Conservation (phyloP, 2,113 vertebrate species). For the Rhadina sibilatrix region DNA sequence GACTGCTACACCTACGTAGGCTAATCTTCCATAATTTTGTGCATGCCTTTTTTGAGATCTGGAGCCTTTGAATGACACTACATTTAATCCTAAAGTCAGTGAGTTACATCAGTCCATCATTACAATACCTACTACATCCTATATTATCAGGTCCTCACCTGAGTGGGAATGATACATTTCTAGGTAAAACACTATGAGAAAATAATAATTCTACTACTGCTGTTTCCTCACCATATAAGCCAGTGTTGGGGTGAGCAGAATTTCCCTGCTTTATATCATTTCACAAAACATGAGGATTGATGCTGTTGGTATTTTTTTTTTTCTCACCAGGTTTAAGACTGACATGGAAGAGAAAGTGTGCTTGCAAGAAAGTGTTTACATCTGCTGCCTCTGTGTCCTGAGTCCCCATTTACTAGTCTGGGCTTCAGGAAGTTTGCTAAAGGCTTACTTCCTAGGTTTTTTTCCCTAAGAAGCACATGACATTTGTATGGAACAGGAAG, state of each 20-base stretch:
- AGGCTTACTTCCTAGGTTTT: background rate
- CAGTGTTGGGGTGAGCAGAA: background rate
- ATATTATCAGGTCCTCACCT: background rate
- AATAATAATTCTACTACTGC: background rate
- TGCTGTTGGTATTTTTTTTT: background rate
- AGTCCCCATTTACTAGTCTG: background rate
- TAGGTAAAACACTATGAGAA: background rate
- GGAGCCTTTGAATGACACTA: background rate
- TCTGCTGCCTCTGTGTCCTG: background rate
- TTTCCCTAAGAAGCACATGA: background rate
- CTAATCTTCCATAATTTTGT: background rate
- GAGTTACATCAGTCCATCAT: background rate
- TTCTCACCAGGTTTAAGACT: background rate
- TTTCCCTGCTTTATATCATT: background rate
- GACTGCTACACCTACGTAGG: background rate
- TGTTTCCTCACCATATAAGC: background rate
- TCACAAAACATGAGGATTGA: background rate
- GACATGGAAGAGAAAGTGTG: background rate
- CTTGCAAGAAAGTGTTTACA: background rate
- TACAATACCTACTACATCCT: background rate
- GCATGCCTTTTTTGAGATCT: background rate
- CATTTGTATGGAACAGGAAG: background rate
- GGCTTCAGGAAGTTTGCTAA: background rate
- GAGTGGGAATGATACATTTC: background rate
- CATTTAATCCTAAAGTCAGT: background rate